Percentiles rank a stretch among this genome's conserved stretches.
Conservation (phyloP, 2,888 invertebrate species). For the Catocala nupta region DNA sequence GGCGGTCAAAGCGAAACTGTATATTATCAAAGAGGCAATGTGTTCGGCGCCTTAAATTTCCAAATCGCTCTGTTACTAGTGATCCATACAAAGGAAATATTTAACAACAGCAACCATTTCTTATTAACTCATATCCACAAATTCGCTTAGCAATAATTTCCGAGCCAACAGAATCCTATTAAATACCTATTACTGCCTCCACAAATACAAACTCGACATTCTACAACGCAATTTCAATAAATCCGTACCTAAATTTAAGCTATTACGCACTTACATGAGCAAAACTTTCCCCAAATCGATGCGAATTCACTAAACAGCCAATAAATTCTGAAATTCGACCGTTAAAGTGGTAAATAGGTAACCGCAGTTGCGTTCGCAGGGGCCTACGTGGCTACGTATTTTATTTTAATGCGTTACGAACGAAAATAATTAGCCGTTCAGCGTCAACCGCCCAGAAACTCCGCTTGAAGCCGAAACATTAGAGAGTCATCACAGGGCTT, state of each 20-base stretch:
- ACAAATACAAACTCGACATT: slow-evolving; percentile 23
- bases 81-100: no score
- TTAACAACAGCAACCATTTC: no score
- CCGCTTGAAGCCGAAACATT: slow-evolving; percentile 15
- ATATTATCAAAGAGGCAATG: no score
- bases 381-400: slow-evolving; percentile 37
- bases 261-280: slow-evolving; percentile 31
- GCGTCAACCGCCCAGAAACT: slow-evolving; percentile 41
- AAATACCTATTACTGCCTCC: slow-evolving; percentile 11
- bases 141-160: not conserved
- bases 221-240: slow-evolving; percentile 24
- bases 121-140: slow-evolving; percentile 3
- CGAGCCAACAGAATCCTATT: slow-evolving; percentile 14
- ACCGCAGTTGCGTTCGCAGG: slow-evolving; percentile 30
- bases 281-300: slow-evolving; percentile 37
- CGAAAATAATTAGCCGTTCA: slow-evolving; percentile 41
- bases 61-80: no score
- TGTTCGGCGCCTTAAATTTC: no score
- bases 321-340: slow-evolving; percentile 47
- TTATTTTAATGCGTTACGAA: slow-evolving; percentile 39
- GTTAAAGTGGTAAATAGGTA: slow-evolving; percentile 50
- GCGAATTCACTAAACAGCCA: slow-evolving; percentile 46
- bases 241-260: slow-evolving; percentile 18
- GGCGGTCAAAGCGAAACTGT: no score
- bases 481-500: slow-evolving; percentile 7